Percentiles rank a stretch among this genome's conserved stretches.
Conservation (phyloP, 1,140 invertebrate species). For the Euura saliciscinereae region DNA sequence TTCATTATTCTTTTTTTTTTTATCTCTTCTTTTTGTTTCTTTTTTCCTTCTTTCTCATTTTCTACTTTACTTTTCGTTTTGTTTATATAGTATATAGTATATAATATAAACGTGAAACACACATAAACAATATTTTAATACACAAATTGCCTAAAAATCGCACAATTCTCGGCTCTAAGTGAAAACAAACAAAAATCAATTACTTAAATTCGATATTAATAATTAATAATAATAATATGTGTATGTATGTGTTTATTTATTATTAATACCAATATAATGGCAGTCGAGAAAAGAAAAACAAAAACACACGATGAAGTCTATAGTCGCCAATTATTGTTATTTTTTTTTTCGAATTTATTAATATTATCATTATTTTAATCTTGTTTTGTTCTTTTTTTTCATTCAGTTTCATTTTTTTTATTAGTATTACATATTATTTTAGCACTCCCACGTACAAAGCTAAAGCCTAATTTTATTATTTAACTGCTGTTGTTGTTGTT, state of each 20-base stretch:
- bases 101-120: neutral
- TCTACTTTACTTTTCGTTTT: too few relatives aligned
- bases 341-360: neutral
- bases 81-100: neutral
- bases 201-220: too few relatives aligned
- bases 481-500: neutral
- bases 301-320: neutral
- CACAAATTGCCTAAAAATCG: slow-evolving; percentile 37
- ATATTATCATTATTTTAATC: neutral
- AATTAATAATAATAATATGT: neutral
- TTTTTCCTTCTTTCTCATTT: neutral
- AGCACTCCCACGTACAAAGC: slow-evolving; percentile 44
- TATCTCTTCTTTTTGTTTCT: neutral
- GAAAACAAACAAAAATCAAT: slow-evolving; percentile 16
- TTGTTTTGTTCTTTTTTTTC: neutral
- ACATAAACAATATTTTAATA: neutral
- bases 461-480: slow-evolving; percentile 38
- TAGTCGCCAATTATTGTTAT: neutral
- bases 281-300: slow-evolving; percentile 30
- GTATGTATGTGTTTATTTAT: slow-evolving; percentile 9
- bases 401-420: neutral
- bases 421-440: slow-evolving; percentile 7
- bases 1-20: neutral
- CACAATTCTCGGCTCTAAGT: slow-evolving; percentile 39
- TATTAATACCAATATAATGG: slow-evolving; percentile 23